Base-by-base conservation (phyloP, 2,113 vertebrate species). In the Corvus moneduloides region DNA sequence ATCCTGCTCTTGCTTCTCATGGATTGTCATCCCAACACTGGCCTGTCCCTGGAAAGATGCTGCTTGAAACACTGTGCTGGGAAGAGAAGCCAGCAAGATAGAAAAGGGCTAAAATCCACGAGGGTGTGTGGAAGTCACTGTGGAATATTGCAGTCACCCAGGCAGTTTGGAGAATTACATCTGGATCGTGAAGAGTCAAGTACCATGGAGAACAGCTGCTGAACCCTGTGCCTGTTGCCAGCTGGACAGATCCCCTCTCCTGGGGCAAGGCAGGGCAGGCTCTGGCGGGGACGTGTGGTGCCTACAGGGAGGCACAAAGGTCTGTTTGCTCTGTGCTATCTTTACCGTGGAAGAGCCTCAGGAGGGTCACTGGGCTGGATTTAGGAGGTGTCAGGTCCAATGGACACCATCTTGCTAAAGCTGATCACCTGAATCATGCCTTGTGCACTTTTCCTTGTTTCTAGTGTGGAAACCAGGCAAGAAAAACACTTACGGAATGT, bases 221-320 rank as follows among this genome's bases (percentile, higher is more conserved):
- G 59, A 33, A 0, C 23, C 0, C 1, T 2, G 48, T 49, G 33
- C 39, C 43, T 33, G 16, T 4, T 61, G 24, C 35, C 52, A 58
- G 5, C 1, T 4, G 20, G n/a, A 27, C 41, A n/a, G 48, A 27
- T 44, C 66, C 51, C 39, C 54, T 76, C 39, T 39, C 2, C 0
- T 7, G 28, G 2, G 4, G 11, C 6, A 21, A 74, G 46, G 46
- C n/a, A 18, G 32, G 11, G 22, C 22, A 48, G 62, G 6, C 28
- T 43, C 30, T 52, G 0, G 0, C 0, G 14, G 3, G 68, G 41
- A 1, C 0, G 1, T 46, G 33, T 26, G 69, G 12, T 23, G 61
- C 9, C 2, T 3, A 0, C 28, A 10, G n/a, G 46, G 51, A 5
- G 9, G 6, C 68, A 43, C 37, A 10, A 26, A 41, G 21, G 21